Evolutionary conservation across 2,797 vertebrate species (phyloP).

Genomic region (Enteromius unitaeniatus): DNA sequence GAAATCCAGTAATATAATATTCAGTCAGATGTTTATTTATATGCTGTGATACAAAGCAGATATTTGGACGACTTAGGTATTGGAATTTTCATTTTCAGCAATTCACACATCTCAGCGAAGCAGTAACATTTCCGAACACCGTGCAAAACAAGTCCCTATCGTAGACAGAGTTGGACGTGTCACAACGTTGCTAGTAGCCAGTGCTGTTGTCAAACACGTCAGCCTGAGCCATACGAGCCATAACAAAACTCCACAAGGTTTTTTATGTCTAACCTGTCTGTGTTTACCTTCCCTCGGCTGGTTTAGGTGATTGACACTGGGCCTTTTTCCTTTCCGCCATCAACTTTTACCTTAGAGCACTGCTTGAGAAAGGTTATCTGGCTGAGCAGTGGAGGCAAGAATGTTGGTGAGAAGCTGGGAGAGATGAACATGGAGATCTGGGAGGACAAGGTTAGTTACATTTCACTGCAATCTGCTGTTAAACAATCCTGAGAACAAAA

Average conservation of each 20-base stretch:
- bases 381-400: constrained; percentile 9
- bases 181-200: constrained; percentile 76
- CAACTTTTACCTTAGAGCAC: constrained; percentile 26
- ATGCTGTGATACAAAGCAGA: not conserved
- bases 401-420: constrained; percentile 19
- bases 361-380: constrained; percentile 37
- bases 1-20: constrained; percentile 12
- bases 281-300: constrained; percentile 71
- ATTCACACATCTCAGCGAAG: constrained; percentile 5
- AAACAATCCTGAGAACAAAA: constrained; percentile 24
- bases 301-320: constrained; percentile 72
- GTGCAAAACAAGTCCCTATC: constrained; percentile 57
- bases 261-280: constrained; percentile 64
- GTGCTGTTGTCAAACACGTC: constrained; percentile 76
- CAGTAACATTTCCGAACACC: not conserved
- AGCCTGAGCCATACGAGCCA: constrained; percentile 67
- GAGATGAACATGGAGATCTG: constrained; percentile 24
- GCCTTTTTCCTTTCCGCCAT: constrained; percentile 13
- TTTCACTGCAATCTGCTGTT: constrained; percentile 19
- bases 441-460: not conserved
- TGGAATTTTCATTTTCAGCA: not conserved
- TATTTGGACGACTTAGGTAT: not conserved
- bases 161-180: constrained; percentile 74
- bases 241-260: constrained; percentile 74
- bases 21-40: constrained; percentile 11